These are phyloP conservation scores for Pterostichus niger DNA, from an alignment of 2,888 invertebrate genomes.

Conservation along the genomic window DNA sequence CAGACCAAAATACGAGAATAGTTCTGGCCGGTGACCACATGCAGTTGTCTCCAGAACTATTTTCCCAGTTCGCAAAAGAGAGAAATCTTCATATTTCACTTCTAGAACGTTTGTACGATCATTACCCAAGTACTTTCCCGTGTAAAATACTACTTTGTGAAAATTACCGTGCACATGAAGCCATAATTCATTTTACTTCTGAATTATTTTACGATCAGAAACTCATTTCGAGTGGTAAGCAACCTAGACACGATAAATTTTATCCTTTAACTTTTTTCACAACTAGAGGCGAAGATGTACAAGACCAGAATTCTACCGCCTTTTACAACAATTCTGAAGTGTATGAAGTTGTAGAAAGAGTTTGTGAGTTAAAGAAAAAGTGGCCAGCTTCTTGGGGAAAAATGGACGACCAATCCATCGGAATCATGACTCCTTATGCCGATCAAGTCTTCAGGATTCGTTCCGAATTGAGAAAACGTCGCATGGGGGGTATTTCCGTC, in stretches of 20 bases:
- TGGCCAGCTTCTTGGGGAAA: slow-evolving; percentile 90
- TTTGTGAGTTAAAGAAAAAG: slow-evolving; percentile 84
- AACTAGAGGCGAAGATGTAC: slow-evolving; percentile 88
- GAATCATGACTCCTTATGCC: slow-evolving; percentile 91
- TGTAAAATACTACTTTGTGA: slow-evolving; percentile 90
- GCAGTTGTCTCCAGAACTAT: slow-evolving; percentile 91
- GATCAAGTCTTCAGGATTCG: slow-evolving; percentile 89
- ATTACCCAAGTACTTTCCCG: slow-evolving; percentile 86
- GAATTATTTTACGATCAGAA: slow-evolving; percentile 90
- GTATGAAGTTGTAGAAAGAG: slow-evolving; percentile 88
- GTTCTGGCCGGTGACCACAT: slow-evolving; percentile 93
- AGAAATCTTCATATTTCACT: slow-evolving; percentile 86
- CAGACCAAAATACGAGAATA: slow-evolving; percentile 85
- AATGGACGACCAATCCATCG: slow-evolving; percentile 87
- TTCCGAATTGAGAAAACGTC: slow-evolving; percentile 85
- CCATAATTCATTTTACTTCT: slow-evolving; percentile 90
- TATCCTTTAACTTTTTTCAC: slow-evolving; percentile 90
- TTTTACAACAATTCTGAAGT: slow-evolving; percentile 91
- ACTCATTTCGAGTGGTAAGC: slow-evolving; percentile 86
- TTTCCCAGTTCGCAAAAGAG: slow-evolving; percentile 86
- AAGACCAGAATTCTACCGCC: slow-evolving; percentile 88
- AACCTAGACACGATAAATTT: slow-evolving; percentile 84
- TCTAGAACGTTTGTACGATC: slow-evolving; percentile 87
- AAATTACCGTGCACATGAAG: slow-evolving; percentile 90
- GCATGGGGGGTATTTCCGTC: slow-evolving; percentile 87